These are phyloP conservation scores for Melanocharis versteri DNA, from an alignment of 2,113 vertebrate genomes.

Conservation along the genomic window DNA sequence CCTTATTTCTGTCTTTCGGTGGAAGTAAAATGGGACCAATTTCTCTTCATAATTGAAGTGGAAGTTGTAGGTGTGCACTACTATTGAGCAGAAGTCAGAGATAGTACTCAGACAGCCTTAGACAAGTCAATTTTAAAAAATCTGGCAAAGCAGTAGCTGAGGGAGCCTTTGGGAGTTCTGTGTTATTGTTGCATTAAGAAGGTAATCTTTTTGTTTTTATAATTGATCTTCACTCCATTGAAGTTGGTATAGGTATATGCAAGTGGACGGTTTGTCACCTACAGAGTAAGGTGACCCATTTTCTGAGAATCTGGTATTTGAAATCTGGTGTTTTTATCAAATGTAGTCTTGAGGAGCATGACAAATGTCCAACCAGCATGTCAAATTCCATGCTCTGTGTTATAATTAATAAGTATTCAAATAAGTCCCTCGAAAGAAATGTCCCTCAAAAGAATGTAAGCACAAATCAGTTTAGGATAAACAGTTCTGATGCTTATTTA, in stretches of 20 bases:
- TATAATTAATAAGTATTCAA: not conserved
- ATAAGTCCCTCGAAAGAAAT: not conserved
- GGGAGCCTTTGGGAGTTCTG: not conserved
- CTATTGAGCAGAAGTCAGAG: not conserved
- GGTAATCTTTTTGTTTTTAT: not conserved
- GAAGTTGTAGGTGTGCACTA: not conserved
- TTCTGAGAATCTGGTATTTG: not conserved
- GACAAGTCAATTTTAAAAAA: not conserved
- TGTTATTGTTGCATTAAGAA: not conserved
- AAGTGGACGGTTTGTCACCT: not conserved
- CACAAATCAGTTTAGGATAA: not conserved
- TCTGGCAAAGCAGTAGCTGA: not conserved
- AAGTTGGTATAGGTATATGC: not conserved
- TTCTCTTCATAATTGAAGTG: not conserved
- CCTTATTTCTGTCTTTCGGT: not conserved
- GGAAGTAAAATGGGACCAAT: not conserved
- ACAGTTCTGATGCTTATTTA: slow-evolving; percentile 32
- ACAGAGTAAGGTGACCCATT: not conserved
- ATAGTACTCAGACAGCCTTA: not conserved
- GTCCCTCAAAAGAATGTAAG: slow-evolving; percentile 11
- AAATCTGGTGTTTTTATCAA: not conserved
- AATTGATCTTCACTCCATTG: not conserved
- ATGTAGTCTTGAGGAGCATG: not conserved
- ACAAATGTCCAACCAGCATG: not conserved
- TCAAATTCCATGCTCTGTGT: not conserved